Evolutionary conservation across 2,113 vertebrate genomes (phyloP).

Genomic region (Gymnorhina tibicen): DNA sequence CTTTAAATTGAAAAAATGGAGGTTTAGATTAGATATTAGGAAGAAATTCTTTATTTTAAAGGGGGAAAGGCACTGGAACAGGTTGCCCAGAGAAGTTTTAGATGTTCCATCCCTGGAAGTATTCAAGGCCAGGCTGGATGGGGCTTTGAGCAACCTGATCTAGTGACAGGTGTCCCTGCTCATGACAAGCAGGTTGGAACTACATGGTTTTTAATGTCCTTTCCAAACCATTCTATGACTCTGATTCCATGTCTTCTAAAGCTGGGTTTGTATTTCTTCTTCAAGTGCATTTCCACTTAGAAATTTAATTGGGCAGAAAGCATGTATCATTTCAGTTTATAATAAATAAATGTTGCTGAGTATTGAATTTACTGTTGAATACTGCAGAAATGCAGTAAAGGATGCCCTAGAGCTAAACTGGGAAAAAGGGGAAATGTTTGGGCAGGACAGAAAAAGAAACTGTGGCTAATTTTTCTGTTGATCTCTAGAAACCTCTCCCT

Average conservation of each 20-base stretch:
- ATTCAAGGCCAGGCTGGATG: background rate
- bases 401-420: background rate
- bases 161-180: background rate
- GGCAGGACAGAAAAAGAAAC: background rate
- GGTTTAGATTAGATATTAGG: background rate
- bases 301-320: background rate
- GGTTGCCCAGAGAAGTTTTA: background rate
- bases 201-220: background rate
- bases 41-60: background rate
- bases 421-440: background rate
- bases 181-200: background rate
- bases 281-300: background rate
- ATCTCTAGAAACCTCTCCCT: background rate
- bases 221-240: background rate
- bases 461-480: background rate
- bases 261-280: background rate
- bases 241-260: background rate
- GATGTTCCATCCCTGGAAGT: too few species aligned
- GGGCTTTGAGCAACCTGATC: background rate
- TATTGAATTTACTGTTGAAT: background rate
- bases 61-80: background rate
- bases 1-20: background rate
- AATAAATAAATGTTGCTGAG: background rate
- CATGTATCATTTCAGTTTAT: background rate
- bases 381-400: background rate